phyloP scores from a whole-genome alignment of 1,140 invertebrate genomes.

The Papilio dardanus region DNA sequence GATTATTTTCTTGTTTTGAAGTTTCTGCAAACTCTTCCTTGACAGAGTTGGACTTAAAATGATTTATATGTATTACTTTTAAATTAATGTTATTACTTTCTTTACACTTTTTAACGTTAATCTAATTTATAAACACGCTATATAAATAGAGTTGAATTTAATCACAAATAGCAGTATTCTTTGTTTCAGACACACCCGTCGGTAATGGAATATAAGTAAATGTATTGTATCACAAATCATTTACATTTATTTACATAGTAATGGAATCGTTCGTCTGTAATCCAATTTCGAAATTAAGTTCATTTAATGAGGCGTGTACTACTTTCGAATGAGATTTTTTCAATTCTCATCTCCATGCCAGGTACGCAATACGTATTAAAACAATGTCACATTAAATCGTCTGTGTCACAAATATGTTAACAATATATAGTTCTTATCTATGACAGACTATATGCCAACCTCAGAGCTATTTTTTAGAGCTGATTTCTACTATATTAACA shows the following conservation, averaged over 20 bases:
- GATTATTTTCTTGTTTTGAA: neutral
- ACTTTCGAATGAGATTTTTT: constrained; percentile 30
- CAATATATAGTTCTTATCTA: no score
- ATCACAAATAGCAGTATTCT: neutral
- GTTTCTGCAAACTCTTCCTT: no score
- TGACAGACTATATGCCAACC: no score
- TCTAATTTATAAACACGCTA: neutral
- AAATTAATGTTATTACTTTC: no score
- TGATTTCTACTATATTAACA: no score
- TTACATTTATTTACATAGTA: constrained; percentile 35
- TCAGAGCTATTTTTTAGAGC: no score
- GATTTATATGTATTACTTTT: no score
- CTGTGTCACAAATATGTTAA: no score
- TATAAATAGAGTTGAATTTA: neutral
- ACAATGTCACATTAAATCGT: neutral
- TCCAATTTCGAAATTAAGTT: constrained; percentile 35
- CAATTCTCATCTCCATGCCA: neutral
- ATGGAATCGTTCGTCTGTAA: constrained; percentile 35
- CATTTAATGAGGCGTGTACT: constrained; percentile 15
- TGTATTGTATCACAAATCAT: constrained; percentile 22
- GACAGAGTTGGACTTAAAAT: no score
- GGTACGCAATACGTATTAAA: constrained; percentile 5
- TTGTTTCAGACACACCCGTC: neutral
- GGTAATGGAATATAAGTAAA: constrained; percentile 29
- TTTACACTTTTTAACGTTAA: no score